These are phyloP conservation scores for Odocoileus hemionus DNA, from an alignment of 2,113 vertebrate species.

Conservation along the genomic window DNA sequence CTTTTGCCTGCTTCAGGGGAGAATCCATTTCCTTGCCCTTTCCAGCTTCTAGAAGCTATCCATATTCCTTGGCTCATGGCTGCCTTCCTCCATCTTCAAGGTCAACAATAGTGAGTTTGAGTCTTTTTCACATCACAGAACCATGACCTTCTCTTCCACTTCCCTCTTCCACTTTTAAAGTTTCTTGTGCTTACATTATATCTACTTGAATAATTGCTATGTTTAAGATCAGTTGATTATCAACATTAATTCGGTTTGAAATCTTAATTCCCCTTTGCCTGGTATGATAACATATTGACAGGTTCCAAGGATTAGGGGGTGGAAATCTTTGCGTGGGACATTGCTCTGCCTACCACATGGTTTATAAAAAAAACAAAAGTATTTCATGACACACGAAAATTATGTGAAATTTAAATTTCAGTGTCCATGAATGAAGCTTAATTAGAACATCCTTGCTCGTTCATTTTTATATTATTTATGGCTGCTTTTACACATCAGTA, in stretches of 20 bases:
- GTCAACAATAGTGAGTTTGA: background rate
- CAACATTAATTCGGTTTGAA: background rate
- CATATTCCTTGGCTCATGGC: background rate
- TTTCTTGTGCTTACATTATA: background rate
- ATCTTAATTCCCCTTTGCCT: background rate
- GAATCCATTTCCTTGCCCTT: background rate
- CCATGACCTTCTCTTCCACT: background rate
- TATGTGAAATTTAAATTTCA: background rate
- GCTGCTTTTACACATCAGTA: background rate
- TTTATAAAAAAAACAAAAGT: background rate
- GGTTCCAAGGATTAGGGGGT: background rate
- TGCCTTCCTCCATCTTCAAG: background rate
- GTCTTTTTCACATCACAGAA: background rate
- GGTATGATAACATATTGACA: background rate
- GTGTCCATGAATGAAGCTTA: background rate
- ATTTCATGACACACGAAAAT: background rate
- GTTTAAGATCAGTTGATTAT: background rate
- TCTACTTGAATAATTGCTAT: background rate
- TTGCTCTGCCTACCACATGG: background rate
- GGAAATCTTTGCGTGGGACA: background rate
- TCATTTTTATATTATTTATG: background rate
- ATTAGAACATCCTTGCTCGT: background rate
- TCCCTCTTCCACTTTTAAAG: background rate
- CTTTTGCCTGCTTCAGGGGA: background rate
- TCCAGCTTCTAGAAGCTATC: background rate